These are phyloP conservation scores for Hypsopygia costalis DNA, from an alignment of 2,888 invertebrate genomes.

Conservation along the genomic window DNA sequence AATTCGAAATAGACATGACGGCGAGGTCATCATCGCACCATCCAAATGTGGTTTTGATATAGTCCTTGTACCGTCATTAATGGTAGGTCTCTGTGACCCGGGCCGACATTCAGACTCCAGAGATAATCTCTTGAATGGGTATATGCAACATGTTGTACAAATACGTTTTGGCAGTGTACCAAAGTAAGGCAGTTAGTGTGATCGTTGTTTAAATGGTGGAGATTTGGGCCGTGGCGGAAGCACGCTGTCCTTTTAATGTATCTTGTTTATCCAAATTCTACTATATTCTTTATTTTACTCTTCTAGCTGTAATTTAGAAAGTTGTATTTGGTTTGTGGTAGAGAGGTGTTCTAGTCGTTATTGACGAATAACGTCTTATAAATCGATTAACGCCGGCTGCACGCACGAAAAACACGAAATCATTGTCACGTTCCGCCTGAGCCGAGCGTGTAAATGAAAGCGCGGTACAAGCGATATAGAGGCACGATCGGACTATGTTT, in stretches of 20 bases:
- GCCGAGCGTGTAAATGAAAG: too few species aligned
- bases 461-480: too few species aligned
- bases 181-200: neutral
- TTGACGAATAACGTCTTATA: too few species aligned
- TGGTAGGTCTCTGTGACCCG: neutral
- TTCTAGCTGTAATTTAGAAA: too few species aligned
- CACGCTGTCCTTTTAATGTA: neutral
- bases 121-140: neutral
- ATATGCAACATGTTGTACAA: conserved; percentile 7
- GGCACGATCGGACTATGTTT: too few species aligned
- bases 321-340: too few species aligned
- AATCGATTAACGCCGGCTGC: too few species aligned
- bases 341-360: too few species aligned
- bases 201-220: neutral
- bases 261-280: neutral
- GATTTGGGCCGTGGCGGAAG: neutral
- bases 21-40: neutral
- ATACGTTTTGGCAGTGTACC: conserved; percentile 6
- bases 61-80: neutral
- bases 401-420: too few species aligned
- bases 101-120: neutral
- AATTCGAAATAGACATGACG: neutral
- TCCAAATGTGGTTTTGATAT: neutral
- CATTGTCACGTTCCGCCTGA: too few species aligned
- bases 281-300: neutral